Base-by-base conservation (phyloP, 1,140 invertebrate species). In the Asbolus verrucosus region DNA sequence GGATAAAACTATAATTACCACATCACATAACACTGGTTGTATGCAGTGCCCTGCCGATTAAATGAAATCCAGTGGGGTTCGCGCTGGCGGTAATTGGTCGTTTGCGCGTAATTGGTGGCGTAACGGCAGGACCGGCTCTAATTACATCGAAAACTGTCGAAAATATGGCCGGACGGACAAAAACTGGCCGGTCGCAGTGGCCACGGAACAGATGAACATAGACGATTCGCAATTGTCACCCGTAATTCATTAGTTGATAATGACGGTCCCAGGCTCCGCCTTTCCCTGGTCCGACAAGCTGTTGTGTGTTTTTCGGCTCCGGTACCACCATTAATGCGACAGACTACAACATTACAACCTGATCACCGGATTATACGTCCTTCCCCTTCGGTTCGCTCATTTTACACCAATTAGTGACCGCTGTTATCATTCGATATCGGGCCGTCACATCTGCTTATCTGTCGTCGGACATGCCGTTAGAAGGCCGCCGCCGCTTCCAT, bases 171-270 rank as follows among this genome's bases (percentile, higher is more conserved):
- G 70, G 16, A 54, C n/a, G 36, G 33, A 30, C 63, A 72, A 72
- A 75, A 75, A 75, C 63, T 72, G 67, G 70, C 50, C 63, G 27
- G 39, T 24, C 18, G 27, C 5, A n/a, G 33, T 36, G 21, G 16
- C 2, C 16, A 16, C 21, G 39, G 19, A 62, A 68, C 39, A 63
- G 27, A 69, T 60, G 70, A 71, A 67, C 61, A 67, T 67, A 61
- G 70, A 54, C 59, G 61, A 60, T 59, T 69, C 71, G 70, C 70
- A 72, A 75, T 75, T 75, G 73, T 75, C 73, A 75, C 73, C 71
- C 70, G 67, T 75, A 68, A 72, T 66, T 72, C 70, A 72, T 75
- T 75, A 72, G 70, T 72, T 72, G 71, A 72, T 75, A 75, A 75
- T 75, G 70, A 75, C 59, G 36, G 65, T 63, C 31, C 31, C 59